A percentile compares a stretch with the other conserved stretches of the same genome.
phyloP scores from a whole-genome alignment of 2,888 invertebrate genomes.

The Cistogaster globosa region DNA sequence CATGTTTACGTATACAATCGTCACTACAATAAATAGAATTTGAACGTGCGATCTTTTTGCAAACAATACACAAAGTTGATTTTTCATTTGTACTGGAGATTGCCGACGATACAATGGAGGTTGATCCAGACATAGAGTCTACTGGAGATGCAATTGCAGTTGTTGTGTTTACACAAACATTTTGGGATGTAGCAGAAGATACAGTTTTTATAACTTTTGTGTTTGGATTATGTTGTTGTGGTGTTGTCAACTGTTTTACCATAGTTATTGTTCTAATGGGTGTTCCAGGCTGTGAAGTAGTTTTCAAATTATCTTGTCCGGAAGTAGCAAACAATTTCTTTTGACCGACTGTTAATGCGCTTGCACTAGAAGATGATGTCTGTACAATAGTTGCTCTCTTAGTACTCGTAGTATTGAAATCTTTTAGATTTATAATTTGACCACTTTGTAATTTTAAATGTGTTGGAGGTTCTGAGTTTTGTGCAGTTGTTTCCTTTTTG shows the following conservation, averaged over 20 bases:
- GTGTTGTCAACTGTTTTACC: constrained; percentile 52
- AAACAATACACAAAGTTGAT: constrained; percentile 87
- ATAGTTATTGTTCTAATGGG: constrained; percentile 63
- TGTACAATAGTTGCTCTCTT: constrained; percentile 68
- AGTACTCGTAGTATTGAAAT: constrained; percentile 48
- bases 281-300: constrained; percentile 31
- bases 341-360: constrained; percentile 36
- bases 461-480: constrained; percentile 11
- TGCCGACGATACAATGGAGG: neutral
- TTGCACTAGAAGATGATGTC: constrained; percentile 59
- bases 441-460: constrained; percentile 71
- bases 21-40: constrained; percentile 95
- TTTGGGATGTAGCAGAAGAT: constrained; percentile 72
- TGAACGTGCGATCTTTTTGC: constrained; percentile 88
- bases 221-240: constrained; percentile 45
- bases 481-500: constrained; percentile 19
- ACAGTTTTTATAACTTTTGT: constrained; percentile 68
- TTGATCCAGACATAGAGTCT: neutral
- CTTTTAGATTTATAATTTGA: constrained; percentile 72
- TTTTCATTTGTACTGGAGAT: constrained; percentile 29
- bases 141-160: neutral
- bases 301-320: constrained; percentile 51
- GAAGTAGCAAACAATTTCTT: constrained; percentile 55
- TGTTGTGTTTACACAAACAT: constrained; percentile 3
- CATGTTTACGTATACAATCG: constrained; percentile 92